Conservation (phyloP, 2,888 invertebrate species). For the Alloplasta piceator region DNA sequence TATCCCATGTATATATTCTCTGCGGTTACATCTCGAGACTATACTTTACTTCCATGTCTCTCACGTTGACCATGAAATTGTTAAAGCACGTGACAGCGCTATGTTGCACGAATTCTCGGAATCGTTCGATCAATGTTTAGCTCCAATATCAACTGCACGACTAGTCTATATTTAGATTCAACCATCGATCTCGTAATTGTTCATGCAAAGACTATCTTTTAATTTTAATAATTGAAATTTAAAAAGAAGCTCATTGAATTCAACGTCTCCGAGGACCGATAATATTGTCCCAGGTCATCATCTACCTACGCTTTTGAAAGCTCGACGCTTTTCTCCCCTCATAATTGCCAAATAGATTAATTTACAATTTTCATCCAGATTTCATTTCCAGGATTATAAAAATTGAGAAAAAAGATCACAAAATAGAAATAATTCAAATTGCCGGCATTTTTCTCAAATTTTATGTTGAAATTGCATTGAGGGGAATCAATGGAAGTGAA, state of each 20-base stretch:
- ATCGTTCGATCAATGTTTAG: slow-evolving; percentile 60
- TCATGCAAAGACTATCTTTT: background rate
- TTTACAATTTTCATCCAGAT: background rate
- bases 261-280: background rate
- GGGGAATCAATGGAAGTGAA: too few relatives aligned
- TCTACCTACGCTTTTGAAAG: background rate
- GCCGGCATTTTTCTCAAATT: background rate
- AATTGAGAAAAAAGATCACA: background rate
- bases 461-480: background rate
- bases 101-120: slow-evolving; percentile 68
- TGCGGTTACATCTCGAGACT: background rate
- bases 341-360: background rate
- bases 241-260: background rate
- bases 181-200: slow-evolving; percentile 4
- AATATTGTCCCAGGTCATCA: slow-evolving; percentile 6
- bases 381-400: background rate
- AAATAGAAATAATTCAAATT: background rate
- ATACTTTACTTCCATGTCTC: slow-evolving; percentile 34
- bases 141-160: slow-evolving; percentile 11
- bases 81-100: slow-evolving; percentile 55
- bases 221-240: background rate
- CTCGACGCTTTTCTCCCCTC: background rate
- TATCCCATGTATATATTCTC: too few relatives aligned
- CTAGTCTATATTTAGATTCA: background rate
- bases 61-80: slow-evolving; percentile 60